These are phyloP conservation scores for Melanostigma gelatinosum DNA, from an alignment of 2,113 vertebrate genomes.

Conservation along the genomic window DNA sequence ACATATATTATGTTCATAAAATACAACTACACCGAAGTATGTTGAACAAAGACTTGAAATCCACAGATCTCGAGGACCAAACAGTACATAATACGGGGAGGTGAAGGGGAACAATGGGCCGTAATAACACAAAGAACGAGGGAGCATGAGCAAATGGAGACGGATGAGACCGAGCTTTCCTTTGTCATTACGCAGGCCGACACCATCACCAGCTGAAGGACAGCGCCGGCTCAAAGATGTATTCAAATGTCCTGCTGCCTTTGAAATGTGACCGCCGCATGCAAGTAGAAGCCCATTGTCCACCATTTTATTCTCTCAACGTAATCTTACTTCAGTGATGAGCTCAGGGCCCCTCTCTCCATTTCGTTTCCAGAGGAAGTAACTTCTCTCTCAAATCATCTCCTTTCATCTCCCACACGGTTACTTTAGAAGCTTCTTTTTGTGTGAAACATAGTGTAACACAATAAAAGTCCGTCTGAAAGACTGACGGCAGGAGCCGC, in stretches of 20 bases:
- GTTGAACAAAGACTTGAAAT: constrained; percentile 46
- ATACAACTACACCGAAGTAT: not conserved
- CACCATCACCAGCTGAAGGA: constrained; percentile 54
- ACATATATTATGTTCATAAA: not conserved
- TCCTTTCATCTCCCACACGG: constrained; percentile 27
- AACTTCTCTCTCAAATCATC: not conserved
- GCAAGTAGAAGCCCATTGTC: constrained; percentile 12
- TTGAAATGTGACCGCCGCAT: constrained; percentile 59
- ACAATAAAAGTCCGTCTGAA: not conserved
- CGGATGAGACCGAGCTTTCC: constrained; percentile 63
- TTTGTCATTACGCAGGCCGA: constrained; percentile 51
- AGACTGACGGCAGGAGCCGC: not conserved
- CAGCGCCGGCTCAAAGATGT: constrained; percentile 28
- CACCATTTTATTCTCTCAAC: constrained; percentile 23
- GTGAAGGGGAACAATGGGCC: constrained; percentile 60
- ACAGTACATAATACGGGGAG: constrained; percentile 42
- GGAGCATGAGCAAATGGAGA: constrained; percentile 54
- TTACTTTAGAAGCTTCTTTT: not conserved
- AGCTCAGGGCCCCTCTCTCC: constrained; percentile 17
- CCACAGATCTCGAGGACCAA: constrained; percentile 55
- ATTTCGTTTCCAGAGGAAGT: not conserved
- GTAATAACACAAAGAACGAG: constrained; percentile 51
- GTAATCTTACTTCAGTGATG: constrained; percentile 25
- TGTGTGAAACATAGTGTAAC: not conserved
- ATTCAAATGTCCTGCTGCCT: constrained; percentile 46